Evolutionary conservation across 2,113 vertebrate species (phyloP).

Genomic region (Crotalus viridis): DNA sequence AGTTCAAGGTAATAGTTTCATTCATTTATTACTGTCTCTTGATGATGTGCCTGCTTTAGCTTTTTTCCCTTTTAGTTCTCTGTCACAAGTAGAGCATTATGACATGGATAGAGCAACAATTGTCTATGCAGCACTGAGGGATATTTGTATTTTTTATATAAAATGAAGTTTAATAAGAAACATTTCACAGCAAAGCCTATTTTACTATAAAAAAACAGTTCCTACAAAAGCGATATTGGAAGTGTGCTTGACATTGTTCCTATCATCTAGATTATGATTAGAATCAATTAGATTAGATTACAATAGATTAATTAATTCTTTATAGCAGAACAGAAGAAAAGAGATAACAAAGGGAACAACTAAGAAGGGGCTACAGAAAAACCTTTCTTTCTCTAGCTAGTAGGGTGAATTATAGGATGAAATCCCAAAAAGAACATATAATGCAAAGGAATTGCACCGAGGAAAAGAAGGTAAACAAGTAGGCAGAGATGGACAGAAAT

Average conservation of each 20-base stretch:
- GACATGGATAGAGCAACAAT: neutral
- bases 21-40: conserved; percentile 1
- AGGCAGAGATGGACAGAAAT: neutral
- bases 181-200: neutral
- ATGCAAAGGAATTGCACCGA: no score
- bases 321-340: neutral
- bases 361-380: neutral
- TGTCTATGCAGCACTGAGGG: accelerated
- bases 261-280: neutral
- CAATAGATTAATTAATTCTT: neutral
- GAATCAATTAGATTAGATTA: neutral
- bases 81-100: neutral
- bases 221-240: conserved; percentile 5
- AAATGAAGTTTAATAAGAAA: neutral
- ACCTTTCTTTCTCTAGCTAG: neutral
- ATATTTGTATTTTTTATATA: neutral
- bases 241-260: neutral
- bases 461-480: neutral
- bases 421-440: neutral
- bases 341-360: neutral
- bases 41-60: neutral
- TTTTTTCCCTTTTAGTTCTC: neutral
- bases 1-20: neutral
- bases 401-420: neutral
- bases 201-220: neutral